phyloP scores from a whole-genome alignment of 2,113 vertebrate species.

The Triplophysa dalaica region DNA sequence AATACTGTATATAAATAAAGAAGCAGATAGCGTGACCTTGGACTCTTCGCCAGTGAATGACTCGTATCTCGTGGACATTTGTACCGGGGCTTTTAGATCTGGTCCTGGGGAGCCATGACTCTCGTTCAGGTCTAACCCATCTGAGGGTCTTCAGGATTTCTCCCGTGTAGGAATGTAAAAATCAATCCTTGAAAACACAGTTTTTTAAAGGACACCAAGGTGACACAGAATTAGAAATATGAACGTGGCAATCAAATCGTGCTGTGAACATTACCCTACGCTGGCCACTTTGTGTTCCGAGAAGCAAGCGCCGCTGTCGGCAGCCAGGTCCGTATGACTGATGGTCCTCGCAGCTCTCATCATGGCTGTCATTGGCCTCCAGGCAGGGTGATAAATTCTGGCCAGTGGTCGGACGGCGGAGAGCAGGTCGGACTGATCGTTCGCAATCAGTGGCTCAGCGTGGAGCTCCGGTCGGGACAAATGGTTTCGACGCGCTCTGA shows the following conservation, averaged over 20 bases:
- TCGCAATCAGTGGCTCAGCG: slow-evolving; percentile 24
- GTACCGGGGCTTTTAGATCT: too few relatives aligned
- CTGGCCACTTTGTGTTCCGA: background rate
- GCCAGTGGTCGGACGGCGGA: slow-evolving; percentile 42
- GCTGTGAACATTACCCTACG: background rate
- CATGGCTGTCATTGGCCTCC: slow-evolving; percentile 61
- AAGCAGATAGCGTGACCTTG: slow-evolving; percentile 20
- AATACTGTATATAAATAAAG: background rate
- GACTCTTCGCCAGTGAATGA: background rate
- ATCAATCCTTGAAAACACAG: too few relatives aligned
- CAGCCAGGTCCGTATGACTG: slow-evolving; percentile 51
- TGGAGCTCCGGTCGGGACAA: slow-evolving; percentile 12
- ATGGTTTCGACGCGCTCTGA: background rate
- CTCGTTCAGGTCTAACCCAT: too few relatives aligned
- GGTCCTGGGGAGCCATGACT: too few relatives aligned
- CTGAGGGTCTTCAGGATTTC: too few relatives aligned
- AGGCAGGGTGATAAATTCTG: slow-evolving; percentile 57
- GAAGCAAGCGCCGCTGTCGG: background rate
- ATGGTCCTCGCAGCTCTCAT: slow-evolving; percentile 62
- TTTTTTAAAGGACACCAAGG: background rate
- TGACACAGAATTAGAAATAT: background rate
- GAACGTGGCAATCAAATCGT: background rate
- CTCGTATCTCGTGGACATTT: background rate
- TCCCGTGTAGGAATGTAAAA: too few relatives aligned
- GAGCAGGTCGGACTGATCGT: slow-evolving; percentile 41